Base-by-base conservation (phyloP, 2,888 invertebrate species). In the Ephialtes manifestator region DNA sequence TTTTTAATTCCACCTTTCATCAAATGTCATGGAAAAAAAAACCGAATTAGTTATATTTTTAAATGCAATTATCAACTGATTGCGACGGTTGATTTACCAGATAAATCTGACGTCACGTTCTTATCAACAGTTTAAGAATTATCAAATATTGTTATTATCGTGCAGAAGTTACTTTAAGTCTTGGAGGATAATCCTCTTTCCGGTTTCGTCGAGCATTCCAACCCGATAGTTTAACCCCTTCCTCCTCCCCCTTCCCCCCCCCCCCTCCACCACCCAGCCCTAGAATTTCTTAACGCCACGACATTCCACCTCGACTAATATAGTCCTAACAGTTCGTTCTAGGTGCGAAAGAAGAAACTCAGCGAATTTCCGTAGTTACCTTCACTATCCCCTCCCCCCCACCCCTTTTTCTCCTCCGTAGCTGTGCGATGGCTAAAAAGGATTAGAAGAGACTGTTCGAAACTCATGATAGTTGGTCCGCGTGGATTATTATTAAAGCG, bases 401-500 rank as follows among this genome's bases (percentile, higher is more conserved):
- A 11, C 10, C 43, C 60, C 39, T 46, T 18, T 48, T 60, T 15
- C 43, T 18, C 46, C n/a, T 11, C 18, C 20, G n/a, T 48, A 35
- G 15, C 28, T 28, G 51, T 60, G 48, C 76, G 76, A 71, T 53
- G 28, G 76, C 35, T 65, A 46, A 63, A 82, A 65, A 48, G 76
- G 70, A 82, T 82, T 82, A 82, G 76, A 77, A 65, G 65, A 46
- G 53, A 55, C 60, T 67, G 39, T 58, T 77, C 65, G 82, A 65
- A 74, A 74, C 67, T 81, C 80, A 74, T 71, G 72, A 82, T 82
- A 72, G 82, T 82, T 72, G 72, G 71, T 58, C 31, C 82, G 31
- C 53, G 71, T 20, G 77, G 82, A 82, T 82, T 82, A 77, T 77
- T 71, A 82, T 82, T 77, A 77, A 72, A 72, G 65, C 51, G 51